Percentiles rank a stretch among this genome's conserved stretches.
Evolutionary conservation across 2,113 vertebrate species (phyloP).

Genomic region (Polypterus bichir): DNA sequence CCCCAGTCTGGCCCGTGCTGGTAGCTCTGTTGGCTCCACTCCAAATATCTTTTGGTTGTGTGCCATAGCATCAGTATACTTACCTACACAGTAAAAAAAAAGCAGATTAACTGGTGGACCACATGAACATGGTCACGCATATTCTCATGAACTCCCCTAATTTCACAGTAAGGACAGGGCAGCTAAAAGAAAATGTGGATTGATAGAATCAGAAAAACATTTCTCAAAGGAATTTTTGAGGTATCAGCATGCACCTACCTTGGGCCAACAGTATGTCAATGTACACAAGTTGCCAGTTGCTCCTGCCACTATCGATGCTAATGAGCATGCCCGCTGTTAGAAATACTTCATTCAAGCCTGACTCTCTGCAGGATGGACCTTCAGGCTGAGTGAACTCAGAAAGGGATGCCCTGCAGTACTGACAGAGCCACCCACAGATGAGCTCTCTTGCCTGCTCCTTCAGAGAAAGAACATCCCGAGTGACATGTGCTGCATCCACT

Average conservation of each 20-base stretch:
- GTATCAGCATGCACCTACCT: slow-evolving; percentile 39
- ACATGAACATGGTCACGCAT: too few relatives aligned
- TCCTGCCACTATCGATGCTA: slow-evolving; percentile 42
- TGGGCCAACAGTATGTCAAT: slow-evolving; percentile 56
- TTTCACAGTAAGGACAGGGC: too few relatives aligned
- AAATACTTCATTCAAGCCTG: slow-evolving; percentile 48
- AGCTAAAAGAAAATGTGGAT: too few relatives aligned
- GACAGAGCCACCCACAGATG: slow-evolving; percentile 63
- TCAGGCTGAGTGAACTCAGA: slow-evolving; percentile 26
- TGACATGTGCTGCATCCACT: slow-evolving; percentile 41
- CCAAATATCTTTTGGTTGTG: slow-evolving; percentile 57
- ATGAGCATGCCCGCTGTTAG: slow-evolving; percentile 46
- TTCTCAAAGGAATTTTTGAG: not conserved
- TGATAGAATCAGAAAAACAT: too few relatives aligned
- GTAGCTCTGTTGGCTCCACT: slow-evolving; percentile 40
- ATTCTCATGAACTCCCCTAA: too few relatives aligned
- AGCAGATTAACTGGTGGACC: not conserved
- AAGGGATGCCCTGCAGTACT: slow-evolving; percentile 48
- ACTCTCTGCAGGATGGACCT: slow-evolving; percentile 25
- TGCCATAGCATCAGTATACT: slow-evolving; percentile 42
- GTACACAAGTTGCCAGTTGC: slow-evolving; percentile 59
- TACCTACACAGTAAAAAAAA: slow-evolving; percentile 31
- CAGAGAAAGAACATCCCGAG: slow-evolving; percentile 61
- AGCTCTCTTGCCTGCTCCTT: slow-evolving; percentile 52
- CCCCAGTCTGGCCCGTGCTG: slow-evolving; percentile 55